Evolutionary conservation across 1,140 invertebrate species (phyloP).

Genomic region (Drosophila pruinosa): DNA sequence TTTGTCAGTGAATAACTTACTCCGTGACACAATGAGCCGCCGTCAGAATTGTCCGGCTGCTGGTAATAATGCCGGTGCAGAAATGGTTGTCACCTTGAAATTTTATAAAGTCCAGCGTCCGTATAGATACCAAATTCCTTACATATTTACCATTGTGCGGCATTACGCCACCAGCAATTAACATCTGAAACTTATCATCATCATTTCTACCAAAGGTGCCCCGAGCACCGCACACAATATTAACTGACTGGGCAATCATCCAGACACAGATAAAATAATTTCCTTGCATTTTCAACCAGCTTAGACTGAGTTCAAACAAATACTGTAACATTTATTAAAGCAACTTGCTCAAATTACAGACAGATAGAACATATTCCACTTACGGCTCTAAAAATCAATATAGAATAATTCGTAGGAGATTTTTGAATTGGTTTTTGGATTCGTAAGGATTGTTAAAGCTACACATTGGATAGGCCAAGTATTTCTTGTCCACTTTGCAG

Average conservation of each 20-base stretch:
- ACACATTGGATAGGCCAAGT: not conserved
- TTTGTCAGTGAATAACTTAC: conserved; percentile 25
- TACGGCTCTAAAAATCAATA: not conserved
- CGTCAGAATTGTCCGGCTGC: conserved; percentile 46
- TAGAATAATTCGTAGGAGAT: not conserved
- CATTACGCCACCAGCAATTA: conserved; percentile 45
- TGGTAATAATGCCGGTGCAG: conserved; percentile 55
- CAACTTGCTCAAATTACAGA: conserved; percentile 14
- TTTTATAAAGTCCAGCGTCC: conserved; percentile 33
- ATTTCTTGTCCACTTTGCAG: not conserved
- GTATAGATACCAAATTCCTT: conserved; percentile 52
- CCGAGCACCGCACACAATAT: not conserved
- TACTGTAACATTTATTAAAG: conserved; percentile 30
- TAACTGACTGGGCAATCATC: not conserved
- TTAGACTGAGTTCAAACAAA: not conserved
- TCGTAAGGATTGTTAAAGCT: not conserved
- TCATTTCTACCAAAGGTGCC: conserved; percentile 27
- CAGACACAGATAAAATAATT: conserved; percentile 4
- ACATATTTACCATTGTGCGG: not conserved
- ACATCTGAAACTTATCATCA: conserved; percentile 53
- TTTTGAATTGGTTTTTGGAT: not conserved
- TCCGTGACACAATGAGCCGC: conserved; percentile 63
- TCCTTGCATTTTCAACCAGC: no score
- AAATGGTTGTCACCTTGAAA: conserved; percentile 58
- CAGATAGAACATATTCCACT: not conserved